Conservation (phyloP, 2,113 vertebrate species). For the Cyprinodon variegatus region DNA sequence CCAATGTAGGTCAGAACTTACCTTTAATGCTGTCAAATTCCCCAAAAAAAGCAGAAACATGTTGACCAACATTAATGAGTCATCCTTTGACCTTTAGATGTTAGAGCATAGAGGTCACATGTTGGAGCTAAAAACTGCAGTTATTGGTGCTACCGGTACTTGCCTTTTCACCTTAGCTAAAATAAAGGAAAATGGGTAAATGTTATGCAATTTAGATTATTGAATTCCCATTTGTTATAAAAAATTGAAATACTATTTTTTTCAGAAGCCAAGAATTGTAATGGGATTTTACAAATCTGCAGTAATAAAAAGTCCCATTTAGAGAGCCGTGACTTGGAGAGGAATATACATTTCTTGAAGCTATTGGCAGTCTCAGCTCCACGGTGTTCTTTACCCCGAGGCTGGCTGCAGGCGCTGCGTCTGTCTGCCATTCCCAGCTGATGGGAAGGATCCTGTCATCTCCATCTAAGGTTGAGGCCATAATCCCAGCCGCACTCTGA, state of each 20-base stretch:
- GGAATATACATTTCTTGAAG: slow-evolving; percentile 10
- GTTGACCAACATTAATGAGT: too few relatives aligned
- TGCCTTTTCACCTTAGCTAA: too few relatives aligned
- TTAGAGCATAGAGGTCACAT: not conserved
- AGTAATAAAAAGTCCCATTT: slow-evolving; percentile 3
- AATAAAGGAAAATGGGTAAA: too few relatives aligned
- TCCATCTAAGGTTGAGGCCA: not conserved
- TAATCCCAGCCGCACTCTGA: slow-evolving; percentile 19
- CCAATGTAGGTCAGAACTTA: too few relatives aligned
- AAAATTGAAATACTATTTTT: not conserved
- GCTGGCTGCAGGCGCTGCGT: slow-evolving; percentile 1
- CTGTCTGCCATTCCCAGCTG: slow-evolving; percentile 19
- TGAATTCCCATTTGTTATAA: too few relatives aligned
- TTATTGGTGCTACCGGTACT: too few relatives aligned
- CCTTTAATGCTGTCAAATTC: too few relatives aligned
- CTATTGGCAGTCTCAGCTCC: slow-evolving; percentile 10
- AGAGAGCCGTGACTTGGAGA: not conserved
- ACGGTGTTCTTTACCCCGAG: slow-evolving; percentile 15
- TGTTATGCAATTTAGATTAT: too few relatives aligned
- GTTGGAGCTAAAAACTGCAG: not conserved
- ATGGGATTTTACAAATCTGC: slow-evolving; percentile 19
- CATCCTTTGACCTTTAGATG: not conserved
- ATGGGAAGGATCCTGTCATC: slow-evolving; percentile 26
- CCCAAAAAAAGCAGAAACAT: too few relatives aligned
- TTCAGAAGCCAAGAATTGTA: not conserved